phyloP scores from a whole-genome alignment of 2,113 vertebrate genomes.

The Cephalopholis sonnerati region DNA sequence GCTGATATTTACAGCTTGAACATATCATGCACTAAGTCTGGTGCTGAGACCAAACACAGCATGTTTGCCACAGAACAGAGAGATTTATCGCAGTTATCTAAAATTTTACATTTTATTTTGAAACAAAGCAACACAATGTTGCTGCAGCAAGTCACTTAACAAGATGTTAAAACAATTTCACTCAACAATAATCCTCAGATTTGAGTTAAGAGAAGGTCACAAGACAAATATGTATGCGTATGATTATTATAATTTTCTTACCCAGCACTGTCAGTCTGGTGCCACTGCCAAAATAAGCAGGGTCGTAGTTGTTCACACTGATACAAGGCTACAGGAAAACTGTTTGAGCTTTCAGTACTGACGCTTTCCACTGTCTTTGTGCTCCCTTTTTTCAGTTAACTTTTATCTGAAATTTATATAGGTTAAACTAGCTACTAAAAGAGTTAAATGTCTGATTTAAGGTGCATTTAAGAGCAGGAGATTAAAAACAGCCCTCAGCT shows the following conservation, averaged over 20 bases:
- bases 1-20: background rate
- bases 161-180: background rate
- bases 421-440: too few relatives aligned
- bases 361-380: background rate
- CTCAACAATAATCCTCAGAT: background rate
- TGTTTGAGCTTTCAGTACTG: background rate
- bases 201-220: background rate
- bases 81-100: background rate
- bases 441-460: background rate
- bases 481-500: background rate
- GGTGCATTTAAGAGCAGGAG: background rate
- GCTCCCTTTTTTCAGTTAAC: background rate
- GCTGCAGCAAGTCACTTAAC: background rate
- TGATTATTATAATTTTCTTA: slow-evolving; percentile 29
- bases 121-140: slow-evolving; percentile 43
- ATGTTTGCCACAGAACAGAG: background rate
- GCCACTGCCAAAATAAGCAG: slow-evolving; percentile 83
- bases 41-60: background rate
- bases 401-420: too few relatives aligned
- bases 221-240: background rate
- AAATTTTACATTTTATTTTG: background rate
- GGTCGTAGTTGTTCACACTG: slow-evolving; percentile 82
- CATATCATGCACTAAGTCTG: background rate
- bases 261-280: slow-evolving; percentile 80
- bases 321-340: slow-evolving; percentile 76